Evolutionary conservation across 2,797 vertebrate species (phyloP).

Genomic region (Bradypus variegatus): DNA sequence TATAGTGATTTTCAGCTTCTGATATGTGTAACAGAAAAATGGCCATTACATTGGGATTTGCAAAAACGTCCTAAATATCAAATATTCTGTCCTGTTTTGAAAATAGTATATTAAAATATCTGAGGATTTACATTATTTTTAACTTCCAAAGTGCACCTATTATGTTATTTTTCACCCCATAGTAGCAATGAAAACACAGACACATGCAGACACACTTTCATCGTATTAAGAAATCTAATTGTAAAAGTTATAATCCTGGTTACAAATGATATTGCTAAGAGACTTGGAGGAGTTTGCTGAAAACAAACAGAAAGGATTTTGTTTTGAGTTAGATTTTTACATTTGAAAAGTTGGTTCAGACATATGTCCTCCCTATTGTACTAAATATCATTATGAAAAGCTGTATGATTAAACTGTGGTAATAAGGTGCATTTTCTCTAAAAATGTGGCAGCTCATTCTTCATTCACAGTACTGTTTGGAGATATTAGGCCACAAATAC

Average conservation of each 20-base stretch:
- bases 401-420: neutral
- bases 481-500: neutral
- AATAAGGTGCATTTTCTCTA: slow-evolving; percentile 4
- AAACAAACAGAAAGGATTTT: neutral
- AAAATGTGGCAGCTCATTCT: neutral
- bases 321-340: neutral
- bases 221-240: neutral
- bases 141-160: neutral
- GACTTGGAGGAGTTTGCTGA: neutral
- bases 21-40: neutral
- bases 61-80: neutral
- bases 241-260: neutral
- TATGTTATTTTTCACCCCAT: neutral
- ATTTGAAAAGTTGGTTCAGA: neutral
- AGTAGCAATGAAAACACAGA: neutral
- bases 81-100: neutral
- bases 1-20: neutral
- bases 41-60: neutral
- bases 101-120: neutral
- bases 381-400: neutral
- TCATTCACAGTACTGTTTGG: neutral
- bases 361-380: neutral
- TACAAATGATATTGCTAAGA: neutral
- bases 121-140: neutral
- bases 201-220: neutral